Evolutionary conservation across 2,113 vertebrate species (phyloP).

Genomic region (Danio rerio): GRCz12tu NC_133199.1:9844001-9844500

Average conservation of each 20-base stretch:
- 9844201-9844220: conserved; percentile 23
- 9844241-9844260: conserved; percentile 26
- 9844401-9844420: not conserved
- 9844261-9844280: conserved; percentile 27
- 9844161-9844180: not conserved
- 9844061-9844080: not conserved
- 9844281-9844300: not conserved
- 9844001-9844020: conserved; percentile 20
- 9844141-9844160: not conserved
- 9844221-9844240: not conserved
- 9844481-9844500: too few species aligned
- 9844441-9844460: too few species aligned
- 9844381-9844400: not conserved
- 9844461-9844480: too few species aligned
- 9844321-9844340: not conserved
- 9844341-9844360: not conserved
- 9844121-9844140: not conserved
- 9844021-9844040: not conserved
- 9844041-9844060: not conserved
- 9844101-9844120: conserved; percentile 8
- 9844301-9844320: not conserved
- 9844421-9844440: not conserved
- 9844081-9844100: conserved; percentile 44
- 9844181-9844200: not conserved
- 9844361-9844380: conserved; percentile 6